Evolutionary conservation across 2,113 vertebrate species (phyloP).

Genomic region (Formicarius rufipectus): DNA sequence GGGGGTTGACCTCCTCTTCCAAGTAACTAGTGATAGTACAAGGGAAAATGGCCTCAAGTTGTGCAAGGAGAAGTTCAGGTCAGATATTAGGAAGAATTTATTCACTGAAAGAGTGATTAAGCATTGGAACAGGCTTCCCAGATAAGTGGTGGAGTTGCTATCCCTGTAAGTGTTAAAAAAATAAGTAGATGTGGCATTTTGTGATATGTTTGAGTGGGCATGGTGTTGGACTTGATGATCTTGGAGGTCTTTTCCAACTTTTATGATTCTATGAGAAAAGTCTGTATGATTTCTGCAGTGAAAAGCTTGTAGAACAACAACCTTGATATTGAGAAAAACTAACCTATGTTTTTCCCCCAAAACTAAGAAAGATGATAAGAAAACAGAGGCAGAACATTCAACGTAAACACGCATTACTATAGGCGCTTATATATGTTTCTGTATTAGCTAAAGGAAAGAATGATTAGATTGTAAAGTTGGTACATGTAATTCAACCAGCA

Average conservation of each 20-base stretch:
- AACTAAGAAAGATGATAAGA: not conserved
- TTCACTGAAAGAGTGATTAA: not conserved
- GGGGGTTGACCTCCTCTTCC: not conserved
- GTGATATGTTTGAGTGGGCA: not conserved
- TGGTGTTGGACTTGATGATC: not conserved
- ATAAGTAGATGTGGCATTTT: not conserved
- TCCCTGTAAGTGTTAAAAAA: not conserved
- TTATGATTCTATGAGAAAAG: not conserved
- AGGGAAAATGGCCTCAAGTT: not conserved
- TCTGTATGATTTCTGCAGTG: not conserved
- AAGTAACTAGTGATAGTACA: not conserved
- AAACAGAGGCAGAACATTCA: not conserved
- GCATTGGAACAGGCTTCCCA: not conserved
- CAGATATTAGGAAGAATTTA: not conserved
- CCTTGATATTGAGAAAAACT: not conserved
- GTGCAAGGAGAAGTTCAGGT: not conserved
- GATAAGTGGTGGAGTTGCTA: not conserved
- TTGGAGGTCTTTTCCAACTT: not conserved
- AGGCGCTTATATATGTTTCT: not conserved
- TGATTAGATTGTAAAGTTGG: not conserved
- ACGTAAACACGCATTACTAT: not conserved
- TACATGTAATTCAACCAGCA: not conserved
- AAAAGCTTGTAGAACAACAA: not conserved
- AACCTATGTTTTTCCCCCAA: not conserved
- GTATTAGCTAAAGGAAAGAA: not conserved